These are phyloP conservation scores for Malthinus flaveolus DNA, from an alignment of 2,888 invertebrate species.

Conservation along the genomic window DNA sequence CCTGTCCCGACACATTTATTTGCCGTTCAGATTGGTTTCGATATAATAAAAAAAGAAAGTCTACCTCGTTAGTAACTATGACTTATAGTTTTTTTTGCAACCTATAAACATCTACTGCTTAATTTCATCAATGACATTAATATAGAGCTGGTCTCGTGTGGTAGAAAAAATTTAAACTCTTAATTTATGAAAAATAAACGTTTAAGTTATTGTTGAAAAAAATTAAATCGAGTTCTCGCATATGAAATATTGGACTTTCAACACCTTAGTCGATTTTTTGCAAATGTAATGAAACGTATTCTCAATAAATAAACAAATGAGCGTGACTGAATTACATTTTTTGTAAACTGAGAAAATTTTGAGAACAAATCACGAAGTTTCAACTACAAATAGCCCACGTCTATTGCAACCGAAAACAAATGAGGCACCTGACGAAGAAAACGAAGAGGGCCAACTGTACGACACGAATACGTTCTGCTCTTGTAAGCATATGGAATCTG, in stretches of 20 bases:
- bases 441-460: no score
- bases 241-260: constrained; percentile 33
- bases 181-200: constrained; percentile 46
- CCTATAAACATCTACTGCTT: constrained; percentile 47
- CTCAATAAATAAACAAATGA: constrained; percentile 21
- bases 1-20: constrained; percentile 18
- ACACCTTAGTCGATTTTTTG: constrained; percentile 33
- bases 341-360: no score
- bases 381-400: no score
- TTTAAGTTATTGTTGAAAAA: constrained; percentile 25
- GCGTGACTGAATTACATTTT: neutral
- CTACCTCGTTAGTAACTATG: constrained; percentile 44
- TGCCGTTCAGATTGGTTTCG: constrained; percentile 11
- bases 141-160: constrained; percentile 42
- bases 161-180: constrained; percentile 41
- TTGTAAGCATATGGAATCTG: no score
- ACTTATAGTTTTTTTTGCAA: constrained; percentile 42
- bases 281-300: constrained; percentile 19
- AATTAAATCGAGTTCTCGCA: constrained; percentile 23
- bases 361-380: no score
- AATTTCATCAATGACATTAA: constrained; percentile 48
- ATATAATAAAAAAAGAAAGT: constrained; percentile 21
- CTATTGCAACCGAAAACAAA: no score
- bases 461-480: no score
- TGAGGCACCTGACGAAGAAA: no score